Base-by-base conservation (phyloP, 1,140 invertebrate species). In the Drosophila micromelanica region DNA sequence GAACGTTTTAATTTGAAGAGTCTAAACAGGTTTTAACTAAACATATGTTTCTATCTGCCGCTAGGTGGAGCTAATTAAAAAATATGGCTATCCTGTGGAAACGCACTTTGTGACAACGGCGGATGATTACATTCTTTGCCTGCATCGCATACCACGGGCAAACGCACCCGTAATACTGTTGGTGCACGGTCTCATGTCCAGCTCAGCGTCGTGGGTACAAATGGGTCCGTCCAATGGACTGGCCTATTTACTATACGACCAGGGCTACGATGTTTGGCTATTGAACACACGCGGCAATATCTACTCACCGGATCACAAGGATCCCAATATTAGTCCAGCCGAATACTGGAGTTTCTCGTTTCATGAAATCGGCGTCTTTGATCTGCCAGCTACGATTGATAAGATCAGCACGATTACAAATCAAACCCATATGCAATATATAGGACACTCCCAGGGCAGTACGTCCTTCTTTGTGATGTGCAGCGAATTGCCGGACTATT, bases 241-340 rank as follows among this genome's bases (percentile, higher is more conserved):
- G 45, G 93, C 93, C 6, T 95, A 94, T 72, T 92, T 94, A 8
- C 91, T 97, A 38, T 95, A 94, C 1, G 95, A 96, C 59, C 87
- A 90, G 17, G 95, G 95, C 0, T 96, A 93, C 64, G 95, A 96
- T 73, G 95, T 96, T 0, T 97, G 96, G 96, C 73, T 96, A 80
- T 94, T 94, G 0, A 96, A 96, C 82, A 93, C 93, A 2, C 92
- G 96, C 51, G 96, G 96, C 3, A 96, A 94, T 71, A 91, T 92
- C 0, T 95, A 95, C 79, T 96, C 95, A 0, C 90, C 93, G 11
- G 87, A 92, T 8, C 95, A 96, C 86, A 54, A 80, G 1, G 70
- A 69, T 0, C 51, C 92, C 1, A 46, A 92, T 65, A 90, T 93
- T 1, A 73, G 82, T 13, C 62, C 80, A 1, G 20, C 37, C 5